phyloP scores from a whole-genome alignment of 37 sponge, comb jelly and placozoan species.

The Ephydatia muelleri region DNA sequence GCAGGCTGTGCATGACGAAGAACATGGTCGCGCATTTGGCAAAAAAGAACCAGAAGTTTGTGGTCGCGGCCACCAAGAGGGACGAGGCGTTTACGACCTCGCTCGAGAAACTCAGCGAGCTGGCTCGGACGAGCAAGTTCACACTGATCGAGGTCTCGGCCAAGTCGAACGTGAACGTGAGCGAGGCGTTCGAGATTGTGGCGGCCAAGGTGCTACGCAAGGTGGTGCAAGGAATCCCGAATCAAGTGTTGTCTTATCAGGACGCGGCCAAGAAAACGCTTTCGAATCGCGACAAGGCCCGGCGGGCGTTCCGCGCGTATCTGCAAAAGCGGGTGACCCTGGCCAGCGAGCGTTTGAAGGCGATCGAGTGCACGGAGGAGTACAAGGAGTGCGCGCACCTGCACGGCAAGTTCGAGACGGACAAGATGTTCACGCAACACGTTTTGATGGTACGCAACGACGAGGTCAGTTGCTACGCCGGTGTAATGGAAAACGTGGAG shows the following conservation, averaged over 20 bases:
- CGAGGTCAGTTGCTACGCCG: conserved; percentile 20
- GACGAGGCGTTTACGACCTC: conserved; percentile 19
- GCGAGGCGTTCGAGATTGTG: conserved; percentile 22
- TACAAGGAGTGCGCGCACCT: conserved; percentile 18
- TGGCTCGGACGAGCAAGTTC: conserved; percentile 27
- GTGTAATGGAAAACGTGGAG: conserved; percentile 32
- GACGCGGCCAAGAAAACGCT: conserved; percentile 11
- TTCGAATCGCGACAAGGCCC: not conserved
- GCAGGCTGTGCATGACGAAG: conserved; percentile 31
- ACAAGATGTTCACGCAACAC: conserved; percentile 31
- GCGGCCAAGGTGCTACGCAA: conserved; percentile 30
- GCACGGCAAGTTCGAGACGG: conserved; percentile 37
- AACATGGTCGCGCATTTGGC: conserved; percentile 13
- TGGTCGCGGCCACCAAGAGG: conserved; percentile 62
- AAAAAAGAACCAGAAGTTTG: conserved; percentile 44
- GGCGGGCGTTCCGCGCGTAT: conserved; percentile 8
- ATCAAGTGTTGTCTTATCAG: conserved; percentile 5
- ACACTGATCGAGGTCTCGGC: conserved; percentile 50
- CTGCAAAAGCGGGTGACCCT: conserved; percentile 23
- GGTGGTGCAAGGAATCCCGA: not conserved
- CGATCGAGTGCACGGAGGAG: conserved; percentile 30
- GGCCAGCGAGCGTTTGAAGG: conserved; percentile 23
- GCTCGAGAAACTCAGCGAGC: conserved; percentile 14
- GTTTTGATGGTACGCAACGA: conserved; percentile 30
- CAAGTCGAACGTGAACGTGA: conserved; percentile 28